Evolutionary conservation across 2,113 vertebrate species (phyloP).

Genomic region (Crocuta crocuta): DNA sequence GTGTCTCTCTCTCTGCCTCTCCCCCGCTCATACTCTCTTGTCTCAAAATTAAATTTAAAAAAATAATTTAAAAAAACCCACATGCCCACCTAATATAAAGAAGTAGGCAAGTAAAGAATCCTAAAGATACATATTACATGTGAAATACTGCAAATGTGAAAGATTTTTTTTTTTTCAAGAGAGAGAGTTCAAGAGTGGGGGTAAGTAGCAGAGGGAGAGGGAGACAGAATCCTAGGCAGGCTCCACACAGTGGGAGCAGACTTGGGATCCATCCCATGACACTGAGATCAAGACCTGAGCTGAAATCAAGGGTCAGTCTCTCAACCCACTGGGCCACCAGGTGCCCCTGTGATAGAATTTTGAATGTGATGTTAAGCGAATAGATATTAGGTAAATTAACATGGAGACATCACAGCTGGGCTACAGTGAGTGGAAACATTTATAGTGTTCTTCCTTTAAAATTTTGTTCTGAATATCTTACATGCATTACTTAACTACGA

Average conservation of each 20-base stretch:
- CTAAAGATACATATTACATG: not conserved
- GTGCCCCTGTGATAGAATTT: not conserved
- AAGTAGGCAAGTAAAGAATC: not conserved
- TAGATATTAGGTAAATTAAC: not conserved
- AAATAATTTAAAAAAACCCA: too few relatives aligned
- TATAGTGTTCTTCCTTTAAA: not conserved
- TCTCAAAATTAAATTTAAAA: too few relatives aligned
- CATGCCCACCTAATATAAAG: not conserved
- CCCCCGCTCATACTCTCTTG: too few relatives aligned
- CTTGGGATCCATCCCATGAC: too few relatives aligned
- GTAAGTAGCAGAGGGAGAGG: too few relatives aligned
- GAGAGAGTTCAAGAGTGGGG: too few relatives aligned
- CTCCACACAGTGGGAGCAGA: too few relatives aligned
- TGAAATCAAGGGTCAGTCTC: too few relatives aligned
- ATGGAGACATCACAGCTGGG: not conserved
- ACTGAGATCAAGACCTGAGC: too few relatives aligned
- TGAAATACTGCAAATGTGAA: not conserved
- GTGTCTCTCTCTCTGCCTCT: too few relatives aligned
- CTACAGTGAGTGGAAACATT: not conserved
- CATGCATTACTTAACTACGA: not conserved
- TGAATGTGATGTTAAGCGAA: not conserved
- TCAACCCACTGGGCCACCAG: too few relatives aligned
- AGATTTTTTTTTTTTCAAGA: not conserved
- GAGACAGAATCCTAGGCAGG: too few relatives aligned
- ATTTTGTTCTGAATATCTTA: not conserved